Evolutionary conservation across 2,797 vertebrate genomes (phyloP), one percentile per base, ranked within the genome.

Genomic region (Salarias fasciatus): DNA sequence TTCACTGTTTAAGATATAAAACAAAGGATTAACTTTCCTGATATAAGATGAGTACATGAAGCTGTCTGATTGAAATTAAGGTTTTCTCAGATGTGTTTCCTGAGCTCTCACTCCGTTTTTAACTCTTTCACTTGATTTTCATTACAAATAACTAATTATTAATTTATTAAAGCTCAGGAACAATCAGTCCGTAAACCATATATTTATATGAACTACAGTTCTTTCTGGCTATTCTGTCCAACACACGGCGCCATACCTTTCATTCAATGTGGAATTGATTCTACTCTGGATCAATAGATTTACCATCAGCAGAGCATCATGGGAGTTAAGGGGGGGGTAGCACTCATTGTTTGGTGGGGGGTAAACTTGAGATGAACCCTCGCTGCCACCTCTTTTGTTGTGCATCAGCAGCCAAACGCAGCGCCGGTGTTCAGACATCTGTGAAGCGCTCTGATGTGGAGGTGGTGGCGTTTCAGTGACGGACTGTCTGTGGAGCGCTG

Each of bases 381-480:
- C 1, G 15, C 37, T 33, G 33, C 43, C 49, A n/a, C 60, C 12
- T 30, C 64, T 59, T 63, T 66, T 5, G 5, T 10, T 15, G 18
- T 24, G 44, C 69, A 63, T 72, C 63, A 53, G 52, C 75, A 80
- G 2, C 53, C 18, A 10, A 63, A 59, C 37, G 41, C 36, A 1
- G 53, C 54, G 0, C 58, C 28, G 63, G 47, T 53, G 63, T 65
- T 5, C 47, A 72, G 46, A 55, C 53, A 43, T 75, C 85, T 61
- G 73, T 63, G 4, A 47, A 40, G 15, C n/a, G 5, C 9, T 4
- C 47, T 35, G 69, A 61, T 77, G 69, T 77, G 30, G 43, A 50
- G 48, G n/a, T n/a, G n/a, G n/a, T n/a, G n/a, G n/a, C n/a, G n/a
- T n/a, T n/a, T n/a, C n/a, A n/a, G n/a, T n/a, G n/a, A n/a, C n/a